Evolutionary conservation across 2,888 invertebrate genomes (phyloP), one percentile per base, ranked within the genome.

Genomic region (Tuta absoluta): DNA sequence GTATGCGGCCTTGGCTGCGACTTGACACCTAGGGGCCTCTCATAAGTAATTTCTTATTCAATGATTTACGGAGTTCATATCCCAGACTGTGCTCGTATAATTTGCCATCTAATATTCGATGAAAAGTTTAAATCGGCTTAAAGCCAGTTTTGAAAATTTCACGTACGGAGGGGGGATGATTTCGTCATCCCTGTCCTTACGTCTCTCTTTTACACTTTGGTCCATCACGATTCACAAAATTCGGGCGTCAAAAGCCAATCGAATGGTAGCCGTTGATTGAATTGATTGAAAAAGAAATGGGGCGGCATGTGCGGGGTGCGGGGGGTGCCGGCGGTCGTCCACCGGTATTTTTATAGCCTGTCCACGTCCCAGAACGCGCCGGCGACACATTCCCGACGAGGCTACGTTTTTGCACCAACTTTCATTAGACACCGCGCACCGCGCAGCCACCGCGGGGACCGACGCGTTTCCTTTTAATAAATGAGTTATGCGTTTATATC

Each of bases 261-360:
- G 84, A 81, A 82, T 75, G 77, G 80, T 78, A 79, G 77, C 79
- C 78, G 84, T 81, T 89, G 87, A 89, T 89, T 89, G 87, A 89
- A 90, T 88, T 87, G 85, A 88, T 89, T 87, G 86, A 84, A 86
- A 88, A 89, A 88, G 85, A 86, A 87, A 86, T 79, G 79, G 80
- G 79, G 81, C 80, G 82, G 81, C 82, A 82, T 76, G 80, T 73
- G 78, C 71, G 79, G 72, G 73, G 73, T 72, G 73, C 70, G 75
- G 75, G 63, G 66, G 64, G 63, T 51, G 51, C 62, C 45, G 80
- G 75, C 76, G 67, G 63, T 75, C 79, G 76, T 81, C 78, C 79
- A 80, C 79, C 81, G 89, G 88, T 87, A 89, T 91, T 90, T 91
- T 89, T 91, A 90, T 89, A 85, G 89, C 83, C 86, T 85, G 88